phyloP scores from a whole-genome alignment of 1,140 invertebrate genomes.

The Spodoptera litura region DNA sequence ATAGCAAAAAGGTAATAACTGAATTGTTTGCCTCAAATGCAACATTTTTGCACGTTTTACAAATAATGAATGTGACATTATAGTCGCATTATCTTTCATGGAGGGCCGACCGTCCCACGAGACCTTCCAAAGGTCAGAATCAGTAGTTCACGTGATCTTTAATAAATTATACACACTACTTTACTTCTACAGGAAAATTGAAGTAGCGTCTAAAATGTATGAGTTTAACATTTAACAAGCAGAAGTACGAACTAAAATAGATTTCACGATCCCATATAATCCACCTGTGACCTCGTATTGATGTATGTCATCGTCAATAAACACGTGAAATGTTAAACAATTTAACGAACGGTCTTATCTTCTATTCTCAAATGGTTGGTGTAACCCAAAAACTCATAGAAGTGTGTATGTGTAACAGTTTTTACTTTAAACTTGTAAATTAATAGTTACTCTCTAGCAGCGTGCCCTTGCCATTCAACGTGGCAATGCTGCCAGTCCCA shows the following conservation, averaged over 20 bases:
- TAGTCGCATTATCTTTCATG: not conserved
- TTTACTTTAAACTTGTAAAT: too few relatives aligned
- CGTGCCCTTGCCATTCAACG: too few relatives aligned
- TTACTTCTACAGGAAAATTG: not conserved
- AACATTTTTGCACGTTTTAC: not conserved
- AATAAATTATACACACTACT: not conserved
- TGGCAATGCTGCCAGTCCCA: too few relatives aligned
- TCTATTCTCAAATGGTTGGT: not conserved
- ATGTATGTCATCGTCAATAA: slow-evolving; percentile 7
- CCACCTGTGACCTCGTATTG: slow-evolving; percentile 35
- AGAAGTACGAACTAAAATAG: slow-evolving; percentile 38
- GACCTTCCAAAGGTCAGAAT: slow-evolving; percentile 4
- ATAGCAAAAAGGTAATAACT: not conserved
- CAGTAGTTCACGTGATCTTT: not conserved
- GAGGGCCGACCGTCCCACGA: not conserved
- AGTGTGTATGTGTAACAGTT: too few relatives aligned
- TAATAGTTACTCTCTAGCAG: too few relatives aligned
- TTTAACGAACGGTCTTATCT: slow-evolving; percentile 17
- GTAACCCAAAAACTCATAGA: not conserved
- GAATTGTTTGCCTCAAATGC: not conserved
- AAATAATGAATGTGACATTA: not conserved
- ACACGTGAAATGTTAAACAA: slow-evolving; percentile 8
- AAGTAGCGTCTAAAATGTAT: slow-evolving; percentile 6
- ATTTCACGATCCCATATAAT: slow-evolving; percentile 38
- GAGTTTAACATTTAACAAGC: slow-evolving; percentile 1